Evolutionary conservation across 2,888 invertebrate species (phyloP).

Genomic region (Drosophila niveifrons): DNA sequence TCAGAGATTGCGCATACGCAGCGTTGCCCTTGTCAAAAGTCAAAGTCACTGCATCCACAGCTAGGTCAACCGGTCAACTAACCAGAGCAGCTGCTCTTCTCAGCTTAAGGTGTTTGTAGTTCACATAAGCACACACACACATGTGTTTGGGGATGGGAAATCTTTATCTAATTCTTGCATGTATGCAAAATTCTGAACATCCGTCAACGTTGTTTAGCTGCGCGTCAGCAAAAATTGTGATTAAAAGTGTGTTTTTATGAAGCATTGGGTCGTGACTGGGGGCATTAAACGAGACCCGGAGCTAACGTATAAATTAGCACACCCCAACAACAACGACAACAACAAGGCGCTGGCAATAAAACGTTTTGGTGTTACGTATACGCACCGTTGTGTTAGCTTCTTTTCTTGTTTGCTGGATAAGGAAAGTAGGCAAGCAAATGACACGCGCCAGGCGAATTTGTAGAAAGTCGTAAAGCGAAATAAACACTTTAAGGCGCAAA

Average conservation of each 20-base stretch:
- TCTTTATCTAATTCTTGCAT: constrained; percentile 33
- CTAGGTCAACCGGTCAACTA: constrained; percentile 36
- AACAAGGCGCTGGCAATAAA: constrained; percentile 61
- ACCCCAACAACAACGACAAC: constrained; percentile 33
- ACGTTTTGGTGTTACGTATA: constrained; percentile 62
- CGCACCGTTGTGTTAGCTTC: constrained; percentile 7
- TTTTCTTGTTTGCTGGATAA: background rate
- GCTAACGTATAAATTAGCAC: constrained; percentile 71
- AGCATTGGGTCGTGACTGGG: constrained; percentile 64
- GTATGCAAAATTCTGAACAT: constrained; percentile 45
- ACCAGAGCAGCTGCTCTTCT: constrained; percentile 5
- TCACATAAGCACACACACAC: background rate
- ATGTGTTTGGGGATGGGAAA: background rate
- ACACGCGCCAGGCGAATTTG: constrained; percentile 73
- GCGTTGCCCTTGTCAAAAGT: constrained; percentile 53
- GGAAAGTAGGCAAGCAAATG: constrained; percentile 62
- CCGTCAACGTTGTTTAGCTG: constrained; percentile 26
- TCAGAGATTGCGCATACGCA: constrained; percentile 65
- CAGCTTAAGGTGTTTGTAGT: constrained; percentile 20
- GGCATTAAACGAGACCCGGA: constrained; percentile 51
- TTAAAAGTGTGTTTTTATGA: constrained; percentile 76
- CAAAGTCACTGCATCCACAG: constrained; percentile 48
- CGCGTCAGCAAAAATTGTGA: constrained; percentile 64
- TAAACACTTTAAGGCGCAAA: constrained; percentile 79
- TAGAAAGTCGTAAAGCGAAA: constrained; percentile 74